Evolutionary conservation across 1,140 invertebrate genomes (phyloP).

Genomic region (Stegodyphus mimosarum): DNA sequence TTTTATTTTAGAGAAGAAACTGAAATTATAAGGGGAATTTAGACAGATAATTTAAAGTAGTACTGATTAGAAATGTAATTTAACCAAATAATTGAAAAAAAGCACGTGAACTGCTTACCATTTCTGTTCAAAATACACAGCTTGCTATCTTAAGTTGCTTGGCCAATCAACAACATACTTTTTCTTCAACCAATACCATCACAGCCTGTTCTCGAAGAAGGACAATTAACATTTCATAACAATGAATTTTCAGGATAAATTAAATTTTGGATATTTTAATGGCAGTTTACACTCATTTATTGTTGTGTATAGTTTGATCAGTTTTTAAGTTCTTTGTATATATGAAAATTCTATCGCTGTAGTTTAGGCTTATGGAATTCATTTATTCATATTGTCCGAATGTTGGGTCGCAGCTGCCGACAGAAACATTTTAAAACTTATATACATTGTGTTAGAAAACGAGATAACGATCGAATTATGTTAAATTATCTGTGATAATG

Average conservation of each 20-base stretch:
- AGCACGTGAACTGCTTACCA: too few relatives aligned
- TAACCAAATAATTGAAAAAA: too few relatives aligned
- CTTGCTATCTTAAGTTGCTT: too few relatives aligned
- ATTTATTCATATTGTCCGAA: slow-evolving; percentile 4
- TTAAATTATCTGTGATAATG: slow-evolving; percentile 64
- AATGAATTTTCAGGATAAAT: neutral
- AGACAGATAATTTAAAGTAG: too few relatives aligned
- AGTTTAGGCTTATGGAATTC: neutral
- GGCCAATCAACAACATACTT: too few relatives aligned
- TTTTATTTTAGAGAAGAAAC: too few relatives aligned
- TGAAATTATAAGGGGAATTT: too few relatives aligned
- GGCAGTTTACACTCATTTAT: neutral
- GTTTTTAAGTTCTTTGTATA: neutral
- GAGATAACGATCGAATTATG: slow-evolving; percentile 34
- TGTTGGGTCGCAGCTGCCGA: slow-evolving; percentile 18
- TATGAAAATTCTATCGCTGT: neutral
- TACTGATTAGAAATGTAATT: too few relatives aligned
- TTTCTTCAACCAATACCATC: too few relatives aligned
- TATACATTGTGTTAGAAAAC: slow-evolving; percentile 11
- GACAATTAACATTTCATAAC: neutral
- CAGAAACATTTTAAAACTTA: slow-evolving; percentile 26
- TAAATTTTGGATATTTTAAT: neutral
- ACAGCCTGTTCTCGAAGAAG: neutral
- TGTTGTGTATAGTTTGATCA: neutral
- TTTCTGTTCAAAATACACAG: too few relatives aligned